Percentiles rank a stretch among this genome's conserved stretches.
phyloP scores from a whole-genome alignment of 2,113 vertebrate genomes.

The Maccullochella peelii region DNA sequence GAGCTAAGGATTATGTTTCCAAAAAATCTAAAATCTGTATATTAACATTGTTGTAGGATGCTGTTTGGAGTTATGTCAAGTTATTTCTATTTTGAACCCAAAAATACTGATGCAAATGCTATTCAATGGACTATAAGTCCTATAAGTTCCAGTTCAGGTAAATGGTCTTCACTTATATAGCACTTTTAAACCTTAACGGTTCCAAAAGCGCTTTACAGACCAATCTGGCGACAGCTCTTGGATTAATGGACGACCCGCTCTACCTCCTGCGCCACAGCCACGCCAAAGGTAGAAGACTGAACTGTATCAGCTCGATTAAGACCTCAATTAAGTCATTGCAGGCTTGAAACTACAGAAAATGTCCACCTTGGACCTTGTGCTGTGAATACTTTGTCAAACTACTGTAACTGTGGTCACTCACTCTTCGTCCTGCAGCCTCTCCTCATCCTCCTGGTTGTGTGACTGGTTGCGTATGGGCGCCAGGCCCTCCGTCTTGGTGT shows the following conservation, averaged over 20 bases:
- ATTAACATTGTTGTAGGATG: not conserved
- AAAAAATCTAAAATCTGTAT: not conserved
- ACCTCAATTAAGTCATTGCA: not conserved
- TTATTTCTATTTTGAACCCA: not conserved
- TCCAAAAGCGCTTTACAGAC: no score
- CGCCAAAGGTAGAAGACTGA: not conserved
- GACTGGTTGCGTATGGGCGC: constrained; percentile 91
- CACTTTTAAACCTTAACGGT: no score
- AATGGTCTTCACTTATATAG: no score
- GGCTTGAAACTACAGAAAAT: not conserved
- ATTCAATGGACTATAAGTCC: not conserved
- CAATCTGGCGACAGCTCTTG: no score
- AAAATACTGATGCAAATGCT: not conserved
- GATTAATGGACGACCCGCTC: no score
- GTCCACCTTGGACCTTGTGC: not conserved
- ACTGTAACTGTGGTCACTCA: constrained; percentile 77
- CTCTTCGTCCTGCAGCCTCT: constrained; percentile 92
- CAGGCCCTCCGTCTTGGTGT: constrained; percentile 92
- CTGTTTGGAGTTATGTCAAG: not conserved
- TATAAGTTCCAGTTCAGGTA: not conserved
- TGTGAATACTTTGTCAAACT: not conserved
- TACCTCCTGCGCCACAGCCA: no score
- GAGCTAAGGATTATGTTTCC: not conserved
- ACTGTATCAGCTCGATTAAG: not conserved
- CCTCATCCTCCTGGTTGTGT: constrained; percentile 91